These are phyloP conservation scores for Lochmaea capreae DNA, from an alignment of 2,888 invertebrate species.

Conservation along the genomic window DNA sequence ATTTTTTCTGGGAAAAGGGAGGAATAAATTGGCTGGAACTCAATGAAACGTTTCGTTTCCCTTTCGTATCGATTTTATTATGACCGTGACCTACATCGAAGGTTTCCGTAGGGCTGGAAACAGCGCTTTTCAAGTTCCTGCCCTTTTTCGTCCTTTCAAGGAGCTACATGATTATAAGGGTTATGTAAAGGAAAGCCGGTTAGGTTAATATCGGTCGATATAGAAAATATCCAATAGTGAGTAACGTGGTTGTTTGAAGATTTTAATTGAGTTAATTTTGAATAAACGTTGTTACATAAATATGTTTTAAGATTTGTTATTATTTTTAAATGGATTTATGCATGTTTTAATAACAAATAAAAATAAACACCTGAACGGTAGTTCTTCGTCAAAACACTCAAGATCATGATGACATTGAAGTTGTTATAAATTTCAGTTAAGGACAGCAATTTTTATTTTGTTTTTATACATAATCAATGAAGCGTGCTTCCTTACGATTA, in stretches of 20 bases:
- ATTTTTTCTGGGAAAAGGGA: slow-evolving; percentile 9
- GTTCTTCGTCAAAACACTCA: slow-evolving; percentile 7
- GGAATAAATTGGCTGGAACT: slow-evolving; percentile 7
- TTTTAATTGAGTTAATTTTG: no score
- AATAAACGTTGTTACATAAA: background rate
- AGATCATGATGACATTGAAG: slow-evolving; percentile 25
- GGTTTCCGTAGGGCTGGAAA: slow-evolving; percentile 19
- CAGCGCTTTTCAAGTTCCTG: slow-evolving; percentile 31
- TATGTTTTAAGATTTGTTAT: background rate
- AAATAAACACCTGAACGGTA: background rate
- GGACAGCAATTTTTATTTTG: slow-evolving; percentile 27
- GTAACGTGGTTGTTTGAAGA: background rate
- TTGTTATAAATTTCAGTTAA: slow-evolving; percentile 29
- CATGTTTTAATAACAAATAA: background rate
- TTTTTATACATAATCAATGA: slow-evolving; percentile 28
- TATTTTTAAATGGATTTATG: background rate
- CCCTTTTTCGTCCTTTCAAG: slow-evolving; percentile 25
- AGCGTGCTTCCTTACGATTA: slow-evolving; percentile 26
- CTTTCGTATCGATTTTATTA: slow-evolving; percentile 22
- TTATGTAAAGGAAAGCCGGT: slow-evolving; percentile 27
- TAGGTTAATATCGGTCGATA: slow-evolving; percentile 9
- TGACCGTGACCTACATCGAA: slow-evolving; percentile 30
- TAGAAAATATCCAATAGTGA: background rate
- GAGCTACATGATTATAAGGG: slow-evolving; percentile 12
- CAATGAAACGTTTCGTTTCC: slow-evolving; percentile 17